phyloP scores from a whole-genome alignment of 2,113 vertebrate genomes.

The Noturus placidus region DNA sequence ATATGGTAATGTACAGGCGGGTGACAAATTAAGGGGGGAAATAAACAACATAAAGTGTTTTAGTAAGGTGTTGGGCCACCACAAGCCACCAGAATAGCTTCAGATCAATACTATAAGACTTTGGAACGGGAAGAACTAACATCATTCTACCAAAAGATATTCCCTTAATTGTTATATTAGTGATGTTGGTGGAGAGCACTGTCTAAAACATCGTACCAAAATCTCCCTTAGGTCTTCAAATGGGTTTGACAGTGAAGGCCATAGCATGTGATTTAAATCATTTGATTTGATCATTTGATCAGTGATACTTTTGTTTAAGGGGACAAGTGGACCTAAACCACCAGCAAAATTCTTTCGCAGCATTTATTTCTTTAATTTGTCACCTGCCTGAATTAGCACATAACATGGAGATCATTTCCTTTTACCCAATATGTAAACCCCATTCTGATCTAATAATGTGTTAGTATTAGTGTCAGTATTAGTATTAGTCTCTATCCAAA shows the following conservation, averaged over 20 bases:
- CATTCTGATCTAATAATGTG: neutral
- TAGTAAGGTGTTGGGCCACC: neutral
- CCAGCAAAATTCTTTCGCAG: neutral
- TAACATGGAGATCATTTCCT: neutral
- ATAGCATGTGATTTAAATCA: neutral
- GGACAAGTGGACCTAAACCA: neutral
- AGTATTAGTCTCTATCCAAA: neutral
- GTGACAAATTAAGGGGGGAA: constrained; percentile 1
- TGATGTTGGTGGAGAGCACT: neutral
- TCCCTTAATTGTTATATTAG: neutral
- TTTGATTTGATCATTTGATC: neutral
- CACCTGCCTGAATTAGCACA: neutral
- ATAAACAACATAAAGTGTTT: constrained; percentile 4
- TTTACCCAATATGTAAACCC: neutral
- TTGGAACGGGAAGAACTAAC: neutral
- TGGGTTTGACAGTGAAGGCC: neutral
- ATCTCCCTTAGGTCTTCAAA: neutral
- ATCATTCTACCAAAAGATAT: neutral
- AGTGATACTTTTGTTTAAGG: neutral
- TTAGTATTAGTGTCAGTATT: neutral
- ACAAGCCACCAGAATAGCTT: neutral
- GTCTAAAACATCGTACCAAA: neutral
- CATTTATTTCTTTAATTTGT: neutral
- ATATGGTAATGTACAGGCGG: constrained; percentile 49
- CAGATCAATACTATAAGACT: neutral